A percentile compares a stretch with the other conserved stretches of the same genome.
phyloP scores from a whole-genome alignment of 2,797 vertebrate genomes.

The Oryzias dopingdopingensis region DNA sequence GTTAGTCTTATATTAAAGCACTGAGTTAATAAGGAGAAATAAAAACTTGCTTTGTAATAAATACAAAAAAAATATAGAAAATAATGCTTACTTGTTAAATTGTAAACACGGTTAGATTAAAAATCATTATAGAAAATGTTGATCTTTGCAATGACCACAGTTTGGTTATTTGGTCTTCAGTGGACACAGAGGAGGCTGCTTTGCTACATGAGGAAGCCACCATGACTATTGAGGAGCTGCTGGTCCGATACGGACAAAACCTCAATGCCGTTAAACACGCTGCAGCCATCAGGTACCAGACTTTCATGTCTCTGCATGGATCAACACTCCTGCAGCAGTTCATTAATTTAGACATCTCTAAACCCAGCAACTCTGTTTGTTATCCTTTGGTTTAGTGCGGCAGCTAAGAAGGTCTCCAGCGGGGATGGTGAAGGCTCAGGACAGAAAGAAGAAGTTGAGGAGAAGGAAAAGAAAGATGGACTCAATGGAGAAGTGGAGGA shows the following conservation, averaged over 20 bases:
- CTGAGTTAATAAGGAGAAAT: neutral
- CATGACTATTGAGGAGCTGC: slow-evolving; percentile 98
- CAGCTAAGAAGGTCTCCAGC: slow-evolving; percentile 72
- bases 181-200: slow-evolving; percentile 96
- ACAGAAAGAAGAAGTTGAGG: slow-evolving; percentile 70
- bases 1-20: neutral
- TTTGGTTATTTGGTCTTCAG: slow-evolving; percentile 57
- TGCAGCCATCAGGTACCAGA: slow-evolving; percentile 57
- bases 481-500: slow-evolving; percentile 76
- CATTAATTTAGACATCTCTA: too few relatives aligned
- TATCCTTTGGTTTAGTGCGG: slow-evolving; percentile 34
- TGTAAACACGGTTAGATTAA: too few relatives aligned
- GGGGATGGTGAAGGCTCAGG: slow-evolving; percentile 51
- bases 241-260: slow-evolving; percentile 93
- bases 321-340: neutral
- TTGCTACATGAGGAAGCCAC: slow-evolving; percentile 97
- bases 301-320: neutral
- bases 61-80: neutral
- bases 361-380: too few relatives aligned
- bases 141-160: neutral
- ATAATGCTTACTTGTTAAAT: neutral
- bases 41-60: neutral
- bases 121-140: too few relatives aligned
- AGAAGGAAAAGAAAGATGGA: slow-evolving; percentile 80
- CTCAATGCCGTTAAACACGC: slow-evolving; percentile 84